Evolutionary conservation across 1,140 invertebrate species (phyloP).

Genomic region (Chlorops oryzae): DNA sequence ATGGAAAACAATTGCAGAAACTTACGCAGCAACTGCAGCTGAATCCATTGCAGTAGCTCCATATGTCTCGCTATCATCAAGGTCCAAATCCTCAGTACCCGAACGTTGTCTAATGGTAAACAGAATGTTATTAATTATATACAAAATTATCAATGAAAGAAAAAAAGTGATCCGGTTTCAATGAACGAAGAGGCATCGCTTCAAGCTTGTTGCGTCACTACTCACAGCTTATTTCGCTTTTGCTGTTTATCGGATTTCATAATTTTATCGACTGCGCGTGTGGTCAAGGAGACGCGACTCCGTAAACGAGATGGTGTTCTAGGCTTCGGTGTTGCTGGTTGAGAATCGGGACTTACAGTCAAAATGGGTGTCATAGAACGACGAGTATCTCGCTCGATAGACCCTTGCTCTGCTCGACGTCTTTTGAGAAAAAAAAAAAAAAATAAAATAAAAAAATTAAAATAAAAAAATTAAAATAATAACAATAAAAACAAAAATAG

Average conservation of each 20-base stretch:
- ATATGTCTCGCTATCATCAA: constrained; percentile 39
- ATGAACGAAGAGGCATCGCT: background rate
- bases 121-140: background rate
- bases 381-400: constrained; percentile 21
- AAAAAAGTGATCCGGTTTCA: background rate
- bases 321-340: constrained; percentile 34
- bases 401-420: constrained; percentile 28
- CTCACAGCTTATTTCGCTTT: background rate
- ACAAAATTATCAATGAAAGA: too few species aligned
- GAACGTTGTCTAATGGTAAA: constrained; percentile 26
- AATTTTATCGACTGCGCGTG: constrained; percentile 39
- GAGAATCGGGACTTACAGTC: constrained; percentile 32
- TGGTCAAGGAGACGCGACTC: constrained; percentile 36
- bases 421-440: constrained; percentile 12
- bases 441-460: constrained; percentile 15
- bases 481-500: too few species aligned
- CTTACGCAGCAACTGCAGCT: constrained; percentile 39
- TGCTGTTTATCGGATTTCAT: constrained; percentile 33
- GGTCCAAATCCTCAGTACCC: constrained; percentile 38
- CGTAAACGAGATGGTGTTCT: constrained; percentile 39
- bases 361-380: constrained; percentile 40
- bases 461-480: too few species aligned
- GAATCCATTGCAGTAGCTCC: constrained; percentile 31
- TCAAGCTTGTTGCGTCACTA: background rate
- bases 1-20: background rate